Evolutionary conservation across 2,888 invertebrate species (phyloP), one percentile per base, ranked within the genome.

Genomic region (Hymenopus coronatus): DNA sequence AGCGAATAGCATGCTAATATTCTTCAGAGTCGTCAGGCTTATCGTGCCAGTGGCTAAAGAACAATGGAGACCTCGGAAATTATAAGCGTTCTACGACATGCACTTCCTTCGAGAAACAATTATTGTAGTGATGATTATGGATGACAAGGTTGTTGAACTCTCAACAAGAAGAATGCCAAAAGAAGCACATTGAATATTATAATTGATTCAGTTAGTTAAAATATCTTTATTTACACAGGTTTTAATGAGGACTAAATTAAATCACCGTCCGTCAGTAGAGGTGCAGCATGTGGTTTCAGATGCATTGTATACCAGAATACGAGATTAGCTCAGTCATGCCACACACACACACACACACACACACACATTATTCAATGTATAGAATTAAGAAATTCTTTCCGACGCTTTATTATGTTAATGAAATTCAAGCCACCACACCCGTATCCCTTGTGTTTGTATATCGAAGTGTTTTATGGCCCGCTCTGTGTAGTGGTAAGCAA

Each of bases 351-450:
- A 15, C 54, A 20, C 3, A 46, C 70, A 15, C 54, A 28, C 70
- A 15, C 14, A 81, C 82, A 20, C n/a, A 25, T 46, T 82, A 30
- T 87, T 70, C 30, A 70, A 81, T 8, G 82, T 28, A 70, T 27
- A n/a, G 70, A 82, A 70, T 81, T 82, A 87, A 87, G 82, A 87
- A 70, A 82, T 82, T 82, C 88, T 82, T 82, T 88, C 81, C 70
- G 30, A 25, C 82, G n/a, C 81, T 30, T 82, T 88, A 83, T 83
- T 88, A 83, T 88, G 82, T 27, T 82, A 82, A 82, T 88, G 27
- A 20, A 46, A 82, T 90, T 2, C 28, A 82, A 83, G 91, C 89
- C 89, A 70, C 54, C 54, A 70, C 54, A 25, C 54, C 54, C 54
- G 54, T 70, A 70, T 20, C 54, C 54, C 54, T 70, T 70, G 54